phyloP scores from a whole-genome alignment of 1,140 invertebrate species.

The Leptinotarsa texana region DNA sequence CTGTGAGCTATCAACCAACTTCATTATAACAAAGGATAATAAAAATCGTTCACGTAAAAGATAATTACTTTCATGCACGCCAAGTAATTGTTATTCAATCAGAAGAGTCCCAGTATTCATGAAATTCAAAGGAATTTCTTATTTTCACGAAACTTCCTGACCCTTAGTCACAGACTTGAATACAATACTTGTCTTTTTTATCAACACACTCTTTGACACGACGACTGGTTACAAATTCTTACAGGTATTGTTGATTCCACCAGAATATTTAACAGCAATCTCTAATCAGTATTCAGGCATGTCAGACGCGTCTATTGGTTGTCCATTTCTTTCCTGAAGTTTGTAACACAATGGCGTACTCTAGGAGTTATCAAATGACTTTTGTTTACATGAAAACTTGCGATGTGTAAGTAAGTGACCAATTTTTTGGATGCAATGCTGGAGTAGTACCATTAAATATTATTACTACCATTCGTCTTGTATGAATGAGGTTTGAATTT shows the following conservation, averaged over 20 bases:
- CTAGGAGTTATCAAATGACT: neutral
- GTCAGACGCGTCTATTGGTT: constrained; percentile 28
- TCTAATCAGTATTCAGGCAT: constrained; percentile 25
- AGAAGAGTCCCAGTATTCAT: neutral
- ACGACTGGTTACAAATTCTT: constrained; percentile 32
- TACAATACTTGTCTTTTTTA: constrained; percentile 25
- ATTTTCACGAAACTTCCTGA: constrained; percentile 17
- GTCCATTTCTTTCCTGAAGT: constrained; percentile 15
- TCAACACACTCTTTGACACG: constrained; percentile 23
- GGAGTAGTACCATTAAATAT: too few relatives aligned
- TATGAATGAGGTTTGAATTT: too few relatives aligned
- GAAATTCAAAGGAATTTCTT: constrained; percentile 13
- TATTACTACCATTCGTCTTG: too few relatives aligned
- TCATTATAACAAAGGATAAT: too few relatives aligned
- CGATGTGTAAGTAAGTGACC: too few relatives aligned
- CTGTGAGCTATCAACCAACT: too few relatives aligned
- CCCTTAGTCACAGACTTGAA: constrained; percentile 17
- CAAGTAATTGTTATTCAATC: neutral
- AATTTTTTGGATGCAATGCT: too few relatives aligned
- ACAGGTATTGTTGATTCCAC: constrained; percentile 21
- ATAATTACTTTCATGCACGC: neutral
- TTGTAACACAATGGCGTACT: neutral
- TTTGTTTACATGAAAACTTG: too few relatives aligned
- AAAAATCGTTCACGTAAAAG: neutral
- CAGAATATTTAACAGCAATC: constrained; percentile 31